Evolutionary conservation across 2,113 vertebrate species (phyloP).

Genomic region (Melospiza melodia): DNA sequence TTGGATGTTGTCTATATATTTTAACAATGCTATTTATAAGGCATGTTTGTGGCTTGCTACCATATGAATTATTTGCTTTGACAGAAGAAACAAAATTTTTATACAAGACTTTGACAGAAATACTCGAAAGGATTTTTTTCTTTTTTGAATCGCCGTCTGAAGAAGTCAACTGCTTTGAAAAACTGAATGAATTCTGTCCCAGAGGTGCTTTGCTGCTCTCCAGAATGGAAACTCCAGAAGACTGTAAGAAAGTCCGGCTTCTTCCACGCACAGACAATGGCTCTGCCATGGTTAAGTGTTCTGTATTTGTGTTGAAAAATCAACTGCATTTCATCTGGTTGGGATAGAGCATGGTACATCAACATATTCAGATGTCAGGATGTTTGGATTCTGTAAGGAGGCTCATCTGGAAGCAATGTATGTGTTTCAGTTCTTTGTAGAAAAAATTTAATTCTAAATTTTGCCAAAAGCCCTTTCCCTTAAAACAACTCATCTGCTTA

Average conservation of each 20-base stretch:
- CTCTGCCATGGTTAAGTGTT: neutral
- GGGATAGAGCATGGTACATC: neutral
- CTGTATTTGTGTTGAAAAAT: neutral
- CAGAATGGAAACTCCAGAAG: neutral
- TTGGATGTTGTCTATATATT: conserved; percentile 73
- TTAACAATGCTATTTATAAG: conserved; percentile 64
- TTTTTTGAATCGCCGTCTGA: neutral
- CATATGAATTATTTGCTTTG: conserved; percentile 30
- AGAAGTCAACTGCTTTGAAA: neutral
- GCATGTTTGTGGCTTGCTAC: conserved; percentile 49
- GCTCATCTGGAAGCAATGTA: conserved; percentile 44
- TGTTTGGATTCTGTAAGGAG: neutral
- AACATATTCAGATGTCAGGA: neutral
- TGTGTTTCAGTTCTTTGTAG: neutral
- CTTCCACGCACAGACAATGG: neutral
- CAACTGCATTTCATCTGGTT: neutral
- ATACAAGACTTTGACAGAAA: conserved; percentile 11
- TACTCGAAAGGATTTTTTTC: neutral
- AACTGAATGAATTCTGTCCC: neutral
- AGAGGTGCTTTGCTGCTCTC: neutral
- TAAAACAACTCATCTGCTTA: conserved; percentile 45
- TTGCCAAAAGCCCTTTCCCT: conserved; percentile 2
- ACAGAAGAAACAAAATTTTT: conserved; percentile 61
- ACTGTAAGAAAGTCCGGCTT: neutral
- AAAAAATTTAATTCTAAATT: conserved; percentile 32